A percentile compares a stretch with the other conserved stretches of the same genome.
phyloP scores from a whole-genome alignment of 2,797 vertebrate species.

The Chelonia mydas region DNA sequence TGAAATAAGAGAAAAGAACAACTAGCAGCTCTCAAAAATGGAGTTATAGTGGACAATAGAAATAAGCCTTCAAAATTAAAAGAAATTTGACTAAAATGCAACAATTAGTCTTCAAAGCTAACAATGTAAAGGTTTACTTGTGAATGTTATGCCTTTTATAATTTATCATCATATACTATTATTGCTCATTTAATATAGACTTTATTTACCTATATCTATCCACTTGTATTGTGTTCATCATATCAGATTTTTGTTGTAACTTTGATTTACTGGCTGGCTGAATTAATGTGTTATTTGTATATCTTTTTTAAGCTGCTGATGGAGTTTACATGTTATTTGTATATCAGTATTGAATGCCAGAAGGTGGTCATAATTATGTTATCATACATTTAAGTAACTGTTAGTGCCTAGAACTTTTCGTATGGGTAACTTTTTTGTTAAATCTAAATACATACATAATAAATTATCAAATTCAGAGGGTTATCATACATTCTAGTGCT shows the following conservation, averaged over 20 bases:
- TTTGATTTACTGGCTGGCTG: not conserved
- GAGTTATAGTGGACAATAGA: not conserved
- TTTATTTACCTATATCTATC: not conserved
- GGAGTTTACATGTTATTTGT: not conserved
- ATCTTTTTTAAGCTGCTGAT: not conserved
- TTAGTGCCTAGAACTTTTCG: not conserved
- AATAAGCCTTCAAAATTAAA: not conserved
- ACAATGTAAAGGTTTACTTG: not conserved
- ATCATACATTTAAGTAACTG: not conserved
- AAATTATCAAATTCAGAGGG: not conserved
- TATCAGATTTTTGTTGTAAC: not conserved
- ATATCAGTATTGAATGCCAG: not conserved
- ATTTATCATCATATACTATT: not conserved
- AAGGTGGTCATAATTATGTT: not conserved
- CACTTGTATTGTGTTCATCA: not conserved
- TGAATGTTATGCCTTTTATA: not conserved
- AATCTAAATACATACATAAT: not conserved
- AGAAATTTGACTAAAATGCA: not conserved
- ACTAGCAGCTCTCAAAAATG: not conserved
- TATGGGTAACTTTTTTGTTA: not conserved
- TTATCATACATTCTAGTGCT: not conserved
- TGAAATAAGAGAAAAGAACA: not conserved
- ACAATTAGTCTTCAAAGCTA: not conserved
- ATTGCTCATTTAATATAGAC: not conserved
- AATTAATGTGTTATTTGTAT: not conserved